These are phyloP conservation scores for Mormyrops boulengeri DNA, from an alignment of 2,797 vertebrate genomes.

Conservation along the genomic window DNA sequence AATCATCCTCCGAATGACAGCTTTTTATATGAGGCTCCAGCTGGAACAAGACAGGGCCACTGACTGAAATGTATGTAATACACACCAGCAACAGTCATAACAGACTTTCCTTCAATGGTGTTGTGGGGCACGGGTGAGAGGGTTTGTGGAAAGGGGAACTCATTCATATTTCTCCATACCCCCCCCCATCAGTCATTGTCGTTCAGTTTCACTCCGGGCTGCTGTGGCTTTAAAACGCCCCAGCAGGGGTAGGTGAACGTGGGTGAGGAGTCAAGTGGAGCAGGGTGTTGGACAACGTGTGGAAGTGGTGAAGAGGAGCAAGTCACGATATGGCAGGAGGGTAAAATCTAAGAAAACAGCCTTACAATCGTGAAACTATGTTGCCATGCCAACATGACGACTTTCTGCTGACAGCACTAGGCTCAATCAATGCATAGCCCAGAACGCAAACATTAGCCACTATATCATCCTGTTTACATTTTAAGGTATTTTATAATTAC, in stretches of 20 bases:
- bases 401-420: background rate
- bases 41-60: constrained; percentile 46
- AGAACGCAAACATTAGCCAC: background rate
- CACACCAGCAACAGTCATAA: constrained; percentile 68
- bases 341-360: background rate
- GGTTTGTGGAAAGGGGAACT: constrained; percentile 38
- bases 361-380: background rate
- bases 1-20: constrained; percentile 70
- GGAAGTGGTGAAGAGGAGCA: background rate
- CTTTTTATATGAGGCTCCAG: constrained; percentile 65
- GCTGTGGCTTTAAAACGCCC: constrained; percentile 55
- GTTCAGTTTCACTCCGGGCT: constrained; percentile 31
- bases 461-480: constrained; percentile 12
- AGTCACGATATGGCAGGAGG: constrained; percentile 7
- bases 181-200: constrained; percentile 53
- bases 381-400: constrained; percentile 35
- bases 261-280: constrained; percentile 27
- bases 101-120: constrained; percentile 43
- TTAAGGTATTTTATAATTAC: constrained; percentile 10
- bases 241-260: constrained; percentile 34
- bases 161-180: constrained; percentile 63
- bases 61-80: constrained; percentile 68
- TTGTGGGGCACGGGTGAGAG: constrained; percentile 27
- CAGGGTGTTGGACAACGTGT: background rate
- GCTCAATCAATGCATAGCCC: background rate